A percentile compares a stretch with the other conserved stretches of the same genome.
Conservation (phyloP, 1,140 invertebrate genomes). For the Hyles euphorbiae region DNA sequence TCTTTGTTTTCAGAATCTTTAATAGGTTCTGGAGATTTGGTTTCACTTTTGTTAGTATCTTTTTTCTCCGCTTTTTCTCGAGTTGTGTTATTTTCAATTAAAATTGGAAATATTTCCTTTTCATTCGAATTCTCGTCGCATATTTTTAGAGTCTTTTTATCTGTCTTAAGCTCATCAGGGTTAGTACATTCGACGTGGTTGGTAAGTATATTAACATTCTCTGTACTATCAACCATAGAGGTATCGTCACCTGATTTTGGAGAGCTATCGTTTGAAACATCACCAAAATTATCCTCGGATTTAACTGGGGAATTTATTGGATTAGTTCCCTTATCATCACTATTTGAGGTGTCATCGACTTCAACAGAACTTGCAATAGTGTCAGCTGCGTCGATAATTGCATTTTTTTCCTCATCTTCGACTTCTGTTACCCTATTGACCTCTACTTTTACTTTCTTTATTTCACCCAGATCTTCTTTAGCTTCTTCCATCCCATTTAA, state of each 20-base stretch:
- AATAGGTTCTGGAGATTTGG: not conserved
- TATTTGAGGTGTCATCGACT: constrained; percentile 5
- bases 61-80: not conserved
- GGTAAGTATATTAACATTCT: constrained; percentile 18
- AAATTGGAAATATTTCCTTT: too few relatives aligned
- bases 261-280: constrained; percentile 58
- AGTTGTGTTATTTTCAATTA: not conserved
- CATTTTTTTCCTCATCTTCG: too few relatives aligned
- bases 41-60: not conserved
- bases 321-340: constrained; percentile 30
- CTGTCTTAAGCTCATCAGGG: too few relatives aligned
- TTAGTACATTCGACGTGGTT: not conserved
- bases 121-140: too few relatives aligned
- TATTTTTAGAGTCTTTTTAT: too few relatives aligned
- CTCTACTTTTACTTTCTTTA: too few relatives aligned
- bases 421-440: too few relatives aligned
- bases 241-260: constrained; percentile 42
- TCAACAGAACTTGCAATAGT: not conserved
- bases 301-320: constrained; percentile 48
- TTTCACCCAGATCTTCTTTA: too few relatives aligned
- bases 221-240: constrained; percentile 9
- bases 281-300: constrained; percentile 64
- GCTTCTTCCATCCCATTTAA: too few relatives aligned
- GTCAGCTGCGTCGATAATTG: too few relatives aligned
- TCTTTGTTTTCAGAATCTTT: not conserved